Conservation (phyloP, 2,113 vertebrate species). For the Phrynosoma blainvillii region DNA sequence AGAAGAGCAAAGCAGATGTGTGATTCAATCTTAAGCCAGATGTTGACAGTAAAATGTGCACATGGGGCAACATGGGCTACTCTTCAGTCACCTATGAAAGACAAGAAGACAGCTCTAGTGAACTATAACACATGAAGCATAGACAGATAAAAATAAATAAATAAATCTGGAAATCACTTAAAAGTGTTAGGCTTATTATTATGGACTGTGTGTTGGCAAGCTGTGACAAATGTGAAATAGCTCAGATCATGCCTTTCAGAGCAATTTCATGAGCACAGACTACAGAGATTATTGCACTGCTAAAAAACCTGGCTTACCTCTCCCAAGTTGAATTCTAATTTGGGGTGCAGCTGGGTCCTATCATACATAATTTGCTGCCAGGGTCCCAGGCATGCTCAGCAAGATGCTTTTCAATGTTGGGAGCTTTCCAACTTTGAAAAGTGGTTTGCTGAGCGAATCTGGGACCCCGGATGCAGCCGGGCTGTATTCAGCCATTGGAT, state of each 20-base stretch:
- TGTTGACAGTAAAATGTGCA: constrained; percentile 15
- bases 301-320: too few species aligned
- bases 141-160: constrained; percentile 15
- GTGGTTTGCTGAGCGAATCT: too few species aligned
- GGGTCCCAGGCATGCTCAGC: too few species aligned
- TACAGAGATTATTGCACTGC: too few species aligned
- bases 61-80: constrained; percentile 6
- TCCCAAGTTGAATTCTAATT: too few species aligned
- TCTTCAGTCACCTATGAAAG: constrained; percentile 40
- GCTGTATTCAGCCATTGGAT: too few species aligned
- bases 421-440: too few species aligned
- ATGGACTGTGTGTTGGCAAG: background rate
- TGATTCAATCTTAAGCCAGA: constrained; percentile 31
- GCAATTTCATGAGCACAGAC: background rate
- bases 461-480: too few species aligned
- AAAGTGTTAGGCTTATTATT: background rate
- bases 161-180: background rate
- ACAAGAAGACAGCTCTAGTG: constrained; percentile 28
- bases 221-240: background rate
- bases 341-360: too few species aligned
- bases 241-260: background rate
- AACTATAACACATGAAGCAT: constrained; percentile 20
- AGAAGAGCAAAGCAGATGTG: background rate
- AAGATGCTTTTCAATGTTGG: too few species aligned
- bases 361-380: too few species aligned